Base-by-base conservation (phyloP, 2,888 invertebrate genomes). In the Platynereis dumerilii region DNA sequence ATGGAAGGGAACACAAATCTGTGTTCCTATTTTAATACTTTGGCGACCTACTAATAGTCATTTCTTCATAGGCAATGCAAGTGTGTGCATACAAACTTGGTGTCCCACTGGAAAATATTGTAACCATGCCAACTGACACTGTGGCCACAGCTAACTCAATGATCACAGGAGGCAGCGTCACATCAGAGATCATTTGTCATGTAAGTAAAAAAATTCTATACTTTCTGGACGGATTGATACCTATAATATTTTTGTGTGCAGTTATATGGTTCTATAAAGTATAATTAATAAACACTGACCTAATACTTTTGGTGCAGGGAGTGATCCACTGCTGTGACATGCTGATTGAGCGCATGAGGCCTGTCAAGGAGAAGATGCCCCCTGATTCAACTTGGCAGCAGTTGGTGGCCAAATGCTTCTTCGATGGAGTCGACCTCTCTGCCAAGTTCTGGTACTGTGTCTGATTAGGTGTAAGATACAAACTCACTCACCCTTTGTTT, bases 11-110 rank as follows among this genome's bases (percentile, higher is more conserved):
- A n/a, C n/a, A n/a, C n/a, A n/a, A n/a, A n/a, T n/a, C n/a, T n/a
- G n/a, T n/a, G n/a, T n/a, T n/a, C n/a, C n/a, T n/a, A n/a, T n/a
- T n/a, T n/a, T n/a, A n/a, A n/a, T n/a, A n/a, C n/a, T n/a, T n/a
- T n/a, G n/a, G n/a, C n/a, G n/a, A n/a, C n/a, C n/a, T n/a, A n/a
- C n/a, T n/a, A n/a, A n/a, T n/a, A n/a, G 5, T 34, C 12, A 34
- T 34, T 12, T 34, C 12, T 34, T 12, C 34, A 7, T 60, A 80
- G 80, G 76, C 76, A 42, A 68, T 72, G 7, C 80, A 80, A 58
- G 90, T 92, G 0, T 90, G 89, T 64, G 92, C 91, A 0, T 88
- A 90, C 69, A 86, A 86, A 2, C 83, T 94, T 17, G 90, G 89
- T 0, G 88, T 93, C 69, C 88, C 90, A 1, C 69, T 93, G 58